Evolutionary conservation across 1,140 invertebrate genomes (phyloP).

Genomic region (Aphaenogaster ashmeadi): DNA sequence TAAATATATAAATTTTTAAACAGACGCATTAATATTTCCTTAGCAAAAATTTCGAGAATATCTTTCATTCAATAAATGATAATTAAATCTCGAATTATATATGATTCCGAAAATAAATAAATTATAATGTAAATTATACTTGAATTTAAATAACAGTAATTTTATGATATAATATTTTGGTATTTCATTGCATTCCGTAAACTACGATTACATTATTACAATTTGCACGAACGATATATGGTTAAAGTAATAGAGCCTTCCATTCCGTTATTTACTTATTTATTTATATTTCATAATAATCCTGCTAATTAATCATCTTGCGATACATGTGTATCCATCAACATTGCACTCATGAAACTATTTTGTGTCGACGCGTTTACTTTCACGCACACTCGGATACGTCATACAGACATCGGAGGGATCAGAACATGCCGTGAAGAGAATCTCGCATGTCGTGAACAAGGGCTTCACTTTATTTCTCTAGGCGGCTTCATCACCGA

Average conservation of each 20-base stretch:
- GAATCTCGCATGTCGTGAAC: slow-evolving; percentile 44
- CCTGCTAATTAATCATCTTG: slow-evolving; percentile 38
- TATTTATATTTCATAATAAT: slow-evolving; percentile 26
- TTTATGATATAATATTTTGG: not conserved
- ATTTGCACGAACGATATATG: not conserved
- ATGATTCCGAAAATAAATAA: not conserved
- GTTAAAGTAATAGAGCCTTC: not conserved
- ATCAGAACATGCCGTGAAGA: not conserved
- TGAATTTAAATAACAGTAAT: not conserved
- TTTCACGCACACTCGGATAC: slow-evolving; percentile 17
- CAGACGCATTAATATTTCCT: not conserved
- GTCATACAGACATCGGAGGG: not conserved
- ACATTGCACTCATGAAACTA: not conserved
- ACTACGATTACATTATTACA: not conserved
- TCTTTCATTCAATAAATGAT: not conserved
- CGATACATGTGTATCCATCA: slow-evolving; percentile 17
- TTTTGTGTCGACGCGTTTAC: not conserved
- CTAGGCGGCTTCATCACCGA: slow-evolving; percentile 71
- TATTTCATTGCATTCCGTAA: not conserved
- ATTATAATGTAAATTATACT: not conserved
- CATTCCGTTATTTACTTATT: slow-evolving; percentile 1
- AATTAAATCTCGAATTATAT: not conserved
- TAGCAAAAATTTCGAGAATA: not conserved
- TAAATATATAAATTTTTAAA: not conserved
- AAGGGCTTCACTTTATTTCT: slow-evolving; percentile 49